These are phyloP conservation scores for Drosophila hamatofila DNA, from an alignment of 2,888 invertebrate species.

Conservation along the genomic window DNA sequence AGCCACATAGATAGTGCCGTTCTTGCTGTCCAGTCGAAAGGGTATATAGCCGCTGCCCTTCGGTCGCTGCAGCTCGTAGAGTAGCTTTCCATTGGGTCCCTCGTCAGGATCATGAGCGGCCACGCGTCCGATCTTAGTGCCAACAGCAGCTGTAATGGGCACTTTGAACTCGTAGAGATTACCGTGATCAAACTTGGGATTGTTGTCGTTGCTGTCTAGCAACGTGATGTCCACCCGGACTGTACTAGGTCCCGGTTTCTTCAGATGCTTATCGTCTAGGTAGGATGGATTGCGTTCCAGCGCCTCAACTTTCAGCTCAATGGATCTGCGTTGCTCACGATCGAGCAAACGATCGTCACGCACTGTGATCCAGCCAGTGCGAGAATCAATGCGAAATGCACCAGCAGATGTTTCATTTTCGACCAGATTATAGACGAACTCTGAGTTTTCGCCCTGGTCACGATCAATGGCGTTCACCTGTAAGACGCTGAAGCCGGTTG, in stretches of 20 bases:
- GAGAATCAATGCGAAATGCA: slow-evolving; percentile 92
- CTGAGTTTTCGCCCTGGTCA: slow-evolving; percentile 94
- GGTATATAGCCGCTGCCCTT: slow-evolving; percentile 89
- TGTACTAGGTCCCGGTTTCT: slow-evolving; percentile 84
- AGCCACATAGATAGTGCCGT: slow-evolving; percentile 89
- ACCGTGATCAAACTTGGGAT: slow-evolving; percentile 93
- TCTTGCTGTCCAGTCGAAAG: slow-evolving; percentile 90
- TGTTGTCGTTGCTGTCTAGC: slow-evolving; percentile 96
- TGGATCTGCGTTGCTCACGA: slow-evolving; percentile 90
- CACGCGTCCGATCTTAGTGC: slow-evolving; percentile 91
- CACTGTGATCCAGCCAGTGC: slow-evolving; percentile 94
- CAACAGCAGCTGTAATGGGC: slow-evolving; percentile 89
- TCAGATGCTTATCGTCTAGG: slow-evolving; percentile 78
- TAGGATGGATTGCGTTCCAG: slow-evolving; percentile 90
- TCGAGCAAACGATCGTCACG: slow-evolving; percentile 91
- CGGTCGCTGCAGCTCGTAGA: slow-evolving; percentile 90
- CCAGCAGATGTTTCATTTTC: slow-evolving; percentile 88
- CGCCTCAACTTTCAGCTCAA: slow-evolving; percentile 92
- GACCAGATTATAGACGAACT: slow-evolving; percentile 91
- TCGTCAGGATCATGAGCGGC: slow-evolving; percentile 93
- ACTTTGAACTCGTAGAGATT: slow-evolving; percentile 93
- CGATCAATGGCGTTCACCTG: slow-evolving; percentile 91
- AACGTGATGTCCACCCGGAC: slow-evolving; percentile 93
- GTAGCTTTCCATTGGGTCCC: slow-evolving; percentile 89
- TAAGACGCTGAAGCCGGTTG: slow-evolving; percentile 88